phyloP scores from a whole-genome alignment of 2,888 invertebrate species.

The Drosophila stalkeri region DNA sequence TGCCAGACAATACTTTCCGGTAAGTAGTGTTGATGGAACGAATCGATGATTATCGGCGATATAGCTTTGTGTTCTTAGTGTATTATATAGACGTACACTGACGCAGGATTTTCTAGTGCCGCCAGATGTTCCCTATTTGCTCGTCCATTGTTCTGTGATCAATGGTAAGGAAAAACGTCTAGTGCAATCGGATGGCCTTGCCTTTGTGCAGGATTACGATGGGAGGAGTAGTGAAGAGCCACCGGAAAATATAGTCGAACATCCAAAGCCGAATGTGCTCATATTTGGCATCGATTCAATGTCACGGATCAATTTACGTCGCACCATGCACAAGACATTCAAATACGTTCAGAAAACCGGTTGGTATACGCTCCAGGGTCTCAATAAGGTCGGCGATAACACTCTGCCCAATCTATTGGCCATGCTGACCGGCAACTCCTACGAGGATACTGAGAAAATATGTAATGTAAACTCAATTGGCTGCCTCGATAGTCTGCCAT shows the following conservation, averaged over 20 bases:
- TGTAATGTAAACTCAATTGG: accelerated
- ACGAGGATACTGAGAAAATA: not conserved
- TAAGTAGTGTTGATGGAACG: not conserved
- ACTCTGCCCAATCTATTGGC: conserved; percentile 3
- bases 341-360: not conserved
- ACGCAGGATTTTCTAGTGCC: not conserved
- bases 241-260: not conserved
- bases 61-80: not conserved
- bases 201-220: conserved; percentile 1
- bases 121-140: not conserved
- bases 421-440: not conserved
- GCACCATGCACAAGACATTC: conserved; percentile 1
- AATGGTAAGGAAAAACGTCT: not conserved
- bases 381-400: conserved; percentile 1
- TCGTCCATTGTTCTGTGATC: not conserved
- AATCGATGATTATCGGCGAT: not conserved
- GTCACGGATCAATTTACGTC: not conserved
- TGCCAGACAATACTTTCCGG: not conserved
- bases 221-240: not conserved
- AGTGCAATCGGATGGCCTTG: not conserved
- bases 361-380: conserved; percentile 1
- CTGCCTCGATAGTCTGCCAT: not conserved
- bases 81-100: not conserved
- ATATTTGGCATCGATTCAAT: not conserved
- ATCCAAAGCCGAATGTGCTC: not conserved